Evolutionary conservation across 2,888 invertebrate genomes (phyloP), one percentile per base, ranked within the genome.

Genomic region (Serrognathus titanus): DNA sequence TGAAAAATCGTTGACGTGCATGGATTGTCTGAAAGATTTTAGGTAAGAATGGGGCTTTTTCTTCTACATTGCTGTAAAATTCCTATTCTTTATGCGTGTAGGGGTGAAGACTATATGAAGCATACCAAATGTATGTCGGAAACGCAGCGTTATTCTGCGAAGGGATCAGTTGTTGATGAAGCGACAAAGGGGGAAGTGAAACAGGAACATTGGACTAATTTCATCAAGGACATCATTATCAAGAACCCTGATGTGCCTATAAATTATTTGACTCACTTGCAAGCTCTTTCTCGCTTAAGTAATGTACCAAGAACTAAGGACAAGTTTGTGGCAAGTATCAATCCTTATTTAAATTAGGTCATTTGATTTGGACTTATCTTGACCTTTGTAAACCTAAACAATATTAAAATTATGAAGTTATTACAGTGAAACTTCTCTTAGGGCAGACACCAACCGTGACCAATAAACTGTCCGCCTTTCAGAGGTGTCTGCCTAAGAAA

Each of bases 1-100:
- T 10, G 81, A 81, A 48, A 83, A 87, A 62, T 86, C 85, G 66
- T 79, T 96, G 45, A 91, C 94, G 1, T 97, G 97, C 77, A 90
- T 97, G 75, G 97, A 97, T 74, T 97, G 97, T 75, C 86, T 89
- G 50, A 92, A 93, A 77, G 94, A 94, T 77, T 97, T 92, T 78
- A 76, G 81, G 89, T 89, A 77, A 83, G 82, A 71, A 36, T 2
- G 24, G 24, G 24, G 5, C 57, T 40, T 54, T 38, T 46, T 13
- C 41, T 39, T 38, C 8, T 31, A 52, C 13, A 31, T 51, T 54
- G 38, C 54, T 57, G 53, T 58, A 49, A 38, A 31, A 31, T 31
- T 31, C 24, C 24, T 52, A 48, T 45, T 51, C 38, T 51, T 53
- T 41, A 24, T 16, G 47, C n/a, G 53, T 81, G 67, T 75, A 89